A percentile compares a stretch with the other conserved stretches of the same genome.
phyloP scores from a whole-genome alignment of 2,888 invertebrate genomes.

The Oxytorus armatus region DNA sequence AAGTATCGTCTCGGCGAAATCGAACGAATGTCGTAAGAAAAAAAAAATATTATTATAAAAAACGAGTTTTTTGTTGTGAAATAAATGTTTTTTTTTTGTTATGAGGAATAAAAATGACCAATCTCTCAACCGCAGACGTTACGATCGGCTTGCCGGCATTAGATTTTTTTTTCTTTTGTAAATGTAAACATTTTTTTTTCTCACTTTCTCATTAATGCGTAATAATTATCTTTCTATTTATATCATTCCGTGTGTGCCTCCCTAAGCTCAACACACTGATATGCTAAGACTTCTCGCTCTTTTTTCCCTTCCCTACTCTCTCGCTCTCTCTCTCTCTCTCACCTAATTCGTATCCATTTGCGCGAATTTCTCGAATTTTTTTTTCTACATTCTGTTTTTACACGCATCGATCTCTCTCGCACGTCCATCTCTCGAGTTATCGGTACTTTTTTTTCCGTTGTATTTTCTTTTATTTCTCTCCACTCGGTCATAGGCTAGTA shows the following conservation, averaged over 20 bases:
- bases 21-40: no score
- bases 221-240: constrained; percentile 69
- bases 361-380: constrained; percentile 17
- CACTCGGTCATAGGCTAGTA: no score
- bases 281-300: constrained; percentile 81
- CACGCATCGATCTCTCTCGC: constrained; percentile 10
- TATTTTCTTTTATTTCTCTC: background rate
- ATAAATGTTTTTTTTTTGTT: constrained; percentile 13
- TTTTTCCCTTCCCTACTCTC: no score
- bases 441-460: constrained; percentile 21
- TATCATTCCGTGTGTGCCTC: constrained; percentile 78
- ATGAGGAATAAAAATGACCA: no score
- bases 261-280: constrained; percentile 83
- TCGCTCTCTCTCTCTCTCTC: constrained; percentile 58
- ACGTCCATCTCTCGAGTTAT: constrained; percentile 6
- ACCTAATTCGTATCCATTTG: constrained; percentile 26
- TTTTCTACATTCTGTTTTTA: constrained; percentile 53
- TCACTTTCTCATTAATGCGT: constrained; percentile 58
- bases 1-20: no score
- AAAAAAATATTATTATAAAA: no score
- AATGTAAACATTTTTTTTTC: constrained; percentile 35
- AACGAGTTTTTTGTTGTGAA: background rate
- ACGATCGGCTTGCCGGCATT: constrained; percentile 37
- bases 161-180: constrained; percentile 1
- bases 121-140: constrained; percentile 35